Percentiles rank a stretch among this genome's conserved stretches.
Evolutionary conservation across 2,888 invertebrate species (phyloP).

Genomic region (Epistrophe grossulariae): DNA sequence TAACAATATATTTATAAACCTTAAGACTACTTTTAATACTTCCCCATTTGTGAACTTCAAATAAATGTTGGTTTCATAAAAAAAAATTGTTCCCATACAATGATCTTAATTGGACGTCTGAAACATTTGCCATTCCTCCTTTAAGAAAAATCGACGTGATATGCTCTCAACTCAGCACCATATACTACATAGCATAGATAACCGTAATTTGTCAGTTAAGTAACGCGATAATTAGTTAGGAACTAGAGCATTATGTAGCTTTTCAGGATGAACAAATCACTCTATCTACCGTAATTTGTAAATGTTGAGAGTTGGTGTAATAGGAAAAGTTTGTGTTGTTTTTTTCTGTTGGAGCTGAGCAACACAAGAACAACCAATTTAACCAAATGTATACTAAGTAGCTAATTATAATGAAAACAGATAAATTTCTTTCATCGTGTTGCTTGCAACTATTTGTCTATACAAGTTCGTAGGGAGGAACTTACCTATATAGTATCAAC

Average conservation of each 20-base stretch:
- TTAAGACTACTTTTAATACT: neutral
- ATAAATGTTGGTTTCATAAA: conserved; percentile 20
- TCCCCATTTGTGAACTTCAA: neutral
- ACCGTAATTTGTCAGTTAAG: conserved; percentile 71
- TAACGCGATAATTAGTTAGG: conserved; percentile 70
- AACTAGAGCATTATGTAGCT: conserved; percentile 53
- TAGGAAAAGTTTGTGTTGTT: conserved; percentile 70
- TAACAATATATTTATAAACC: too few species aligned
- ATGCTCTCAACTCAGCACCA: conserved; percentile 8
- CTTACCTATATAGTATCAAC: neutral
- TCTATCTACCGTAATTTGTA: conserved; percentile 69
- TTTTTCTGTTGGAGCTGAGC: conserved; percentile 4
- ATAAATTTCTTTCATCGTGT: conserved; percentile 43
- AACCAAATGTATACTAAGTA: conserved; percentile 53
- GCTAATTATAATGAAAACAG: conserved; percentile 63
- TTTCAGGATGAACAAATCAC: conserved; percentile 63
- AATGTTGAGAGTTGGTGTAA: conserved; percentile 69
- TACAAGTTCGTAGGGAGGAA: neutral
- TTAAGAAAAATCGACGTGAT: conserved; percentile 39
- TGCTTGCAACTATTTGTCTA: conserved; percentile 17
- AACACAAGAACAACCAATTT: conserved; percentile 11
- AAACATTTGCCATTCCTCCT: conserved; percentile 25
- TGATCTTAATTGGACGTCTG: conserved; percentile 46
- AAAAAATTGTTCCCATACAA: conserved; percentile 34
- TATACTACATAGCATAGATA: conserved; percentile 20